phyloP scores from a whole-genome alignment of 2,888 invertebrate species.

The Camponotus fellah region DNA sequence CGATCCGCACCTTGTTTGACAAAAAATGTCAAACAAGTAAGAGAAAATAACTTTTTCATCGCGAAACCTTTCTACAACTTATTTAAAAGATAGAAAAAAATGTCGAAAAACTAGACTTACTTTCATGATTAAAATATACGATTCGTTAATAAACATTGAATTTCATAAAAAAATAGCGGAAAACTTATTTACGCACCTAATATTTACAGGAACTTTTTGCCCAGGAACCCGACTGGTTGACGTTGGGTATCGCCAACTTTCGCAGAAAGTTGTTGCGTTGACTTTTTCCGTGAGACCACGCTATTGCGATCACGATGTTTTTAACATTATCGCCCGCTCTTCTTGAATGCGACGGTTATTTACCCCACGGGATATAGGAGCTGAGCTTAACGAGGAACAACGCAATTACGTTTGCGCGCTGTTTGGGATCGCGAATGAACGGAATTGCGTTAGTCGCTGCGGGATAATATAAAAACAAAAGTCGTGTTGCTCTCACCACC shows the following conservation, averaged over 20 bases:
- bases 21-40: too few relatives aligned
- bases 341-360: conserved; percentile 33
- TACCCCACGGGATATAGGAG: conserved; percentile 27
- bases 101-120: too few relatives aligned
- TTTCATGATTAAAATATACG: too few relatives aligned
- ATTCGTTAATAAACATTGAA: too few relatives aligned
- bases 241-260: not conserved
- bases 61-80: too few relatives aligned
- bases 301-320: conserved; percentile 5
- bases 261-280: not conserved
- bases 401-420: conserved; percentile 37
- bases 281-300: not conserved
- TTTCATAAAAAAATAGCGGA: not conserved
- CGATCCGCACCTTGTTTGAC: too few relatives aligned
- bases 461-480: conserved; percentile 57
- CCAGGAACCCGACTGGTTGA: not conserved
- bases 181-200: not conserved
- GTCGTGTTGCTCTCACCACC: conserved; percentile 17
- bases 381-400: conserved; percentile 42
- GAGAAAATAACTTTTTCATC: too few relatives aligned
- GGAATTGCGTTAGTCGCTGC: conserved; percentile 39
- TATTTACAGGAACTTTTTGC: not conserved
- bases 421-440: conserved; percentile 52
- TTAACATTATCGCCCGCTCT: conserved; percentile 24
- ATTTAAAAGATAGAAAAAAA: too few relatives aligned